phyloP scores from a whole-genome alignment of 2,113 vertebrate genomes.

The Bubo bubo region DNA sequence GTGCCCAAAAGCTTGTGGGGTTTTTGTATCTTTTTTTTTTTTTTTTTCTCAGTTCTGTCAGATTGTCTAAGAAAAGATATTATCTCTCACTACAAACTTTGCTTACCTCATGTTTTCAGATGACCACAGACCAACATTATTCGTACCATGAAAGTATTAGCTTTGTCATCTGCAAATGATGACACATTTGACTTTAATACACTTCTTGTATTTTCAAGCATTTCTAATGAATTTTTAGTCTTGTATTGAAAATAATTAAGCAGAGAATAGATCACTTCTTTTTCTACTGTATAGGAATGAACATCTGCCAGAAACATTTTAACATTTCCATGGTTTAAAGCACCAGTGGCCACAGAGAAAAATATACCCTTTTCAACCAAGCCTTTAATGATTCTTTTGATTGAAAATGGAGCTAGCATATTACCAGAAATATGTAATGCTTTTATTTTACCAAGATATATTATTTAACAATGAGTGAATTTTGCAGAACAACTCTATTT shows the following conservation, averaged over 20 bases:
- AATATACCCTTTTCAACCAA: constrained; percentile 7
- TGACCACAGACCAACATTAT: neutral
- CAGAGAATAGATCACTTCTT: constrained; percentile 15
- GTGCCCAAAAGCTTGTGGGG: rapidly evolving
- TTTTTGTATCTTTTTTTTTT: neutral
- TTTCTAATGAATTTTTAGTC: constrained; percentile 27
- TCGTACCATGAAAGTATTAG: rapidly evolving
- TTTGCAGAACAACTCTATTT: constrained; percentile 41
- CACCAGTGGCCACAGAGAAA: constrained; percentile 39
- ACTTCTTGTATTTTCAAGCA: neutral
- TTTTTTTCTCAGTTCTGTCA: neutral
- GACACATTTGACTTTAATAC: neutral
- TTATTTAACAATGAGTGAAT: constrained; percentile 56
- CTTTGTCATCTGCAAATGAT: neutral
- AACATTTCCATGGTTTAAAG: constrained; percentile 41
- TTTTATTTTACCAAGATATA: constrained; percentile 51
- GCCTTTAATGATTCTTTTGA: constrained; percentile 32
- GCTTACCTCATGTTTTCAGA: neutral
- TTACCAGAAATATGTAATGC: constrained; percentile 17
- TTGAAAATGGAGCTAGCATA: constrained; percentile 31
- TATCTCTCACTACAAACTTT: neutral
- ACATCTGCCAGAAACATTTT: constrained; percentile 49
- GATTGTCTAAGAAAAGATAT: neutral
- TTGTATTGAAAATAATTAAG: constrained; percentile 36
- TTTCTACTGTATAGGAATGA: constrained; percentile 1